Percentiles rank a stretch among this genome's conserved stretches.
phyloP scores from a whole-genome alignment of 2,797 vertebrate species.

The Anguilla megastoma region DNA sequence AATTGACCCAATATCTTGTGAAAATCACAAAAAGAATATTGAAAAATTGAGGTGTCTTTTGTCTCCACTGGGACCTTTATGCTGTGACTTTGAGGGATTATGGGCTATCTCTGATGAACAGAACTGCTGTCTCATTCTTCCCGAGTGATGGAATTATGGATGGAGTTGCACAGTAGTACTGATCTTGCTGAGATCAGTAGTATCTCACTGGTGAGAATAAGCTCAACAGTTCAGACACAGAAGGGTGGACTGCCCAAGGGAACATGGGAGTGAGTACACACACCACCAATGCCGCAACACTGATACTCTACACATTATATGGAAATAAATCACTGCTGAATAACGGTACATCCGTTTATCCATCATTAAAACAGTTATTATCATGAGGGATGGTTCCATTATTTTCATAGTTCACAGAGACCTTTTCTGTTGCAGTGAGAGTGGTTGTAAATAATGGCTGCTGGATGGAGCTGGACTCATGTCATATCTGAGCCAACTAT shows the following conservation, averaged over 20 bases:
- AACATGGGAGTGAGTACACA: too few species aligned
- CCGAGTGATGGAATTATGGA: background rate
- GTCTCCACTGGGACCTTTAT: background rate
- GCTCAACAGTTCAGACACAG: background rate
- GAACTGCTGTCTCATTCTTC: background rate
- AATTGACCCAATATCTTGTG: constrained; percentile 4
- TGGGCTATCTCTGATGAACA: background rate
- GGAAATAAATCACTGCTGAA: too few species aligned
- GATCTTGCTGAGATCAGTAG: background rate
- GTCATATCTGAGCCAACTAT: too few species aligned
- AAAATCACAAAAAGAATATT: background rate
- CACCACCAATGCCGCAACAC: background rate
- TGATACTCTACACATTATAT: background rate
- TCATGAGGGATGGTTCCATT: too few species aligned
- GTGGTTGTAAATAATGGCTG: too few species aligned
- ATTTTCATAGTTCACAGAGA: too few species aligned
- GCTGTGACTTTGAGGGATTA: background rate
- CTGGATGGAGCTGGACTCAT: too few species aligned
- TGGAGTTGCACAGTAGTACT: background rate
- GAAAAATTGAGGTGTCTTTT: background rate
- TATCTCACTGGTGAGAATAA: background rate
- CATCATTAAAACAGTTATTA: too few species aligned
- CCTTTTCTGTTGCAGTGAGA: too few species aligned
- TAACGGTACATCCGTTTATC: too few species aligned
- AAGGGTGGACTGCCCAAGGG: background rate